Percentiles rank a stretch among this genome's conserved stretches.
Conservation (phyloP, 2,888 invertebrate genomes). For the Rhagonycha lutea region DNA sequence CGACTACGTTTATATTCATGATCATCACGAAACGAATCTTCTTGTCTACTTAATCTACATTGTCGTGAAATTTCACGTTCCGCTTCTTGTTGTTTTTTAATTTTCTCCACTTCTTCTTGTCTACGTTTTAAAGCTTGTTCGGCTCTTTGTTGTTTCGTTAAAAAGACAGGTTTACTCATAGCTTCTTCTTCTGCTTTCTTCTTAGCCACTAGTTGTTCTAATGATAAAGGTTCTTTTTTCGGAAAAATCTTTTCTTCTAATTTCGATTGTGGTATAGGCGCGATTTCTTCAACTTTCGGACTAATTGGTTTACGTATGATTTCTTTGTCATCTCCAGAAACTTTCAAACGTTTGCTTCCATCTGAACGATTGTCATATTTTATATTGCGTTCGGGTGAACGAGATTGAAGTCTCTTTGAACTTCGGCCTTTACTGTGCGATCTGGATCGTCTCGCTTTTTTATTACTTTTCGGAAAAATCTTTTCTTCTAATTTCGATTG, state of each 20-base stretch:
- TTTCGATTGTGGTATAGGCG: constrained; percentile 29
- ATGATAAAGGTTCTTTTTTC: constrained; percentile 86
- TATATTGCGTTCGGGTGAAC: constrained; percentile 47
- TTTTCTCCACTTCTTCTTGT: constrained; percentile 84
- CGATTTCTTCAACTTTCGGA: constrained; percentile 54
- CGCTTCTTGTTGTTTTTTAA: constrained; percentile 73
- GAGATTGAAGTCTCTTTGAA: constrained; percentile 46
- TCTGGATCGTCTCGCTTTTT: constrained; percentile 49
- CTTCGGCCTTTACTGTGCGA: constrained; percentile 50
- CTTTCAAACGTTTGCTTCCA: constrained; percentile 34
- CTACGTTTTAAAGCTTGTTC: constrained; percentile 86
- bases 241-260: constrained; percentile 38
- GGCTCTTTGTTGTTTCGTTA: constrained; percentile 94
- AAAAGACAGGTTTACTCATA: constrained; percentile 93
- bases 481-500: constrained; percentile 35
- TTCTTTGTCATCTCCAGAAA: constrained; percentile 37
- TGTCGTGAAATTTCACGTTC: constrained; percentile 55
- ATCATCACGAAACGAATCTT: constrained; percentile 46
- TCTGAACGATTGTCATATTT: constrained; percentile 43
- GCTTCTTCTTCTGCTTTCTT: constrained; percentile 96
- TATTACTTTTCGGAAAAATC: too few relatives aligned
- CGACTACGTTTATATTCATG: constrained; percentile 49
- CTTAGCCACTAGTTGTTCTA: constrained; percentile 93
- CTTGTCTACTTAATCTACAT: constrained; percentile 43
- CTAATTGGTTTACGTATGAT: constrained; percentile 47